These are phyloP conservation scores for Trachelus troglodyta DNA, from an alignment of 2,888 invertebrate genomes.

Conservation along the genomic window DNA sequence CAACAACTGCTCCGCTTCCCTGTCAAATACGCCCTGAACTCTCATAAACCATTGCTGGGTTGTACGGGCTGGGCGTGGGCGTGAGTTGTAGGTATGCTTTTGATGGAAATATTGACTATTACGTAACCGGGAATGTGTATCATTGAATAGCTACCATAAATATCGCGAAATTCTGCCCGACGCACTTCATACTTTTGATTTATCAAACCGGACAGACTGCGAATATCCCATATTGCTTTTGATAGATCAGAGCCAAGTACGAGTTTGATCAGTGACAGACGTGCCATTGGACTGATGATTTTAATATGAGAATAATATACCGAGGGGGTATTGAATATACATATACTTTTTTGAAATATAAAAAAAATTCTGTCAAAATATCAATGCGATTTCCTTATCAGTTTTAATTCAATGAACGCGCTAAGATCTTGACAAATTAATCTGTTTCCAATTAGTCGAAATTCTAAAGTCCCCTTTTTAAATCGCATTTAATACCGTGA, in stretches of 20 bases:
- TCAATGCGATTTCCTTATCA: not conserved
- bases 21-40: constrained; percentile 64
- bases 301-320: not conserved
- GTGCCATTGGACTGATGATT: not conserved
- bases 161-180: constrained; percentile 59
- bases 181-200: constrained; percentile 65
- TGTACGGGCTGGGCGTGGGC: constrained; percentile 54
- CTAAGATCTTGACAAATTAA: constrained; percentile 43
- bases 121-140: constrained; percentile 64
- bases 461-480: constrained; percentile 36
- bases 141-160: constrained; percentile 65
- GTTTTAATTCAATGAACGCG: not conserved
- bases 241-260: not conserved
- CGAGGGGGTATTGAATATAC: not conserved
- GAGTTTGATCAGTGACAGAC: not conserved
- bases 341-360: not conserved
- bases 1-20: constrained; percentile 64
- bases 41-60: constrained; percentile 60
- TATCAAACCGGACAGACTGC: constrained; percentile 40
- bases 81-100: constrained; percentile 65
- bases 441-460: constrained; percentile 48
- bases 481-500: constrained; percentile 41
- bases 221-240: not conserved
- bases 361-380: not conserved
- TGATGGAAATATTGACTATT: constrained; percentile 67